Evolutionary conservation across 2,888 invertebrate species (phyloP).

Genomic region (Luffia ferchaultella): DNA sequence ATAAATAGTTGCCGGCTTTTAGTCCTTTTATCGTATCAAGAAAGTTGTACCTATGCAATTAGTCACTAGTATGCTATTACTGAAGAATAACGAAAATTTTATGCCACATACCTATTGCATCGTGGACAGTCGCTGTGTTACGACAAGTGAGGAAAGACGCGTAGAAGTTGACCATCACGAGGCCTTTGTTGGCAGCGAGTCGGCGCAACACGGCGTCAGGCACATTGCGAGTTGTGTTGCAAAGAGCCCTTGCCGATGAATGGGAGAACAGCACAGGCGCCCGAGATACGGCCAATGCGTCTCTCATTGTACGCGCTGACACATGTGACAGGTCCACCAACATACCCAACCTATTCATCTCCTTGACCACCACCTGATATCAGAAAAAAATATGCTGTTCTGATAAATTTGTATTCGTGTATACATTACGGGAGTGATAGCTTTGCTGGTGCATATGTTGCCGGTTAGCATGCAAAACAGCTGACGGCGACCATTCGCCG

Average conservation of each 20-base stretch:
- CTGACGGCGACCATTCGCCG: no score
- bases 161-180: conserved; percentile 90
- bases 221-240: conserved; percentile 83
- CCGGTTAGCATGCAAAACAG: no score
- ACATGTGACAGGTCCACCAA: conserved; percentile 87
- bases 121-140: conserved; percentile 77
- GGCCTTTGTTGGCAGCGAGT: conserved; percentile 79
- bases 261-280: conserved; percentile 90
- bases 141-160: conserved; percentile 79
- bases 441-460: no score
- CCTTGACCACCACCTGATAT: conserved; percentile 77
- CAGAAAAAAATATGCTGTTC: no score
- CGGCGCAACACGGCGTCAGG: conserved; percentile 77
- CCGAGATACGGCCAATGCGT: conserved; percentile 76
- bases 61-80: background rate
- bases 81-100: background rate
- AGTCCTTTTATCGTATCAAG: no score
- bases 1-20: no score
- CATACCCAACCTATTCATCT: conserved; percentile 92
- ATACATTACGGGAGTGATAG: no score
- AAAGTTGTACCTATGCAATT: no score
- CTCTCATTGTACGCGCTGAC: conserved; percentile 81
- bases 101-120: conserved; percentile 77
- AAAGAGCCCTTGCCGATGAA: conserved; percentile 81
- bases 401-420: no score